phyloP scores from a whole-genome alignment of 2,113 vertebrate species.

The Micronycteris hirsuta region DNA sequence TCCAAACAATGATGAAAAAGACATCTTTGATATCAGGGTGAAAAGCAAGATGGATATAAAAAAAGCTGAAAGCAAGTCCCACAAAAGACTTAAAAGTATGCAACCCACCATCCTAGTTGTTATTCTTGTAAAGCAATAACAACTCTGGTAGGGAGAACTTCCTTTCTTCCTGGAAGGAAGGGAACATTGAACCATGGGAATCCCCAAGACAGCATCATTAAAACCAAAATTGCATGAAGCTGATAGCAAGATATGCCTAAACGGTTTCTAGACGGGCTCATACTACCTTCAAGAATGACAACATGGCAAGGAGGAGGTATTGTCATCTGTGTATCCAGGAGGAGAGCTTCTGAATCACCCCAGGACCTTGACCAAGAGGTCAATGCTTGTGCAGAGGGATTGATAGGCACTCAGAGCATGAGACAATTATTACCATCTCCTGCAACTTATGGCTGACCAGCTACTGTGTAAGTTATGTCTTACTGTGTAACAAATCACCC shows the following conservation, averaged over 20 bases:
- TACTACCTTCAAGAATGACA: background rate
- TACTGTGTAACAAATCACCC: background rate
- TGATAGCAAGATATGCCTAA: background rate
- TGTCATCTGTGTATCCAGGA: accelerated
- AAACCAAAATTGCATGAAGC: background rate
- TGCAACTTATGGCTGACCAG: background rate
- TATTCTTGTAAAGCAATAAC: background rate
- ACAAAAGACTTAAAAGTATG: background rate
- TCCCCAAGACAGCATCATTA: background rate
- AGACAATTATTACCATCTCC: background rate
- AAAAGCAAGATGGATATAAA: background rate
- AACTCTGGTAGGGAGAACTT: background rate
- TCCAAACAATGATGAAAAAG: background rate
- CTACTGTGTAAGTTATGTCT: background rate
- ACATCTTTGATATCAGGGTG: background rate
- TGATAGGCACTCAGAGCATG: background rate
- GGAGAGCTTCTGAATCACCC: background rate
- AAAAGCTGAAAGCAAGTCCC: background rate
- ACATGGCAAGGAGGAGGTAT: accelerated
- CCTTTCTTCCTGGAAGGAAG: background rate
- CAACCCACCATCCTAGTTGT: background rate
- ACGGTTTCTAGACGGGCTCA: background rate
- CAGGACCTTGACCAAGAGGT: background rate
- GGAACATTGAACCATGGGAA: background rate
- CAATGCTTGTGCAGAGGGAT: background rate